A percentile compares a stretch with the other conserved stretches of the same genome.
These are phyloP conservation scores for Mesembrinibis cayennensis DNA, from an alignment of 2,113 vertebrate genomes.

Conservation along the genomic window DNA sequence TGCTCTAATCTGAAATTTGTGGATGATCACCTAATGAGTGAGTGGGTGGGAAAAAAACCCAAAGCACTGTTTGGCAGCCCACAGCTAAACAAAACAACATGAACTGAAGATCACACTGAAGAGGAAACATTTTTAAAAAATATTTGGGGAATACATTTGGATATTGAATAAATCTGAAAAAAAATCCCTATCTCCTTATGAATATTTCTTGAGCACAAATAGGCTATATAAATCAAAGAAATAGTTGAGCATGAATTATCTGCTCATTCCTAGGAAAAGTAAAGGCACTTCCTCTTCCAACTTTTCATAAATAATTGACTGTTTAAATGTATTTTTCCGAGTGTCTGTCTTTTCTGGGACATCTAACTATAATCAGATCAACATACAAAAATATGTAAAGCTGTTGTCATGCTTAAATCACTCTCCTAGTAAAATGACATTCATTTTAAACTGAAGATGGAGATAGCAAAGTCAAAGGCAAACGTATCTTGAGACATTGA, in stretches of 20 bases:
- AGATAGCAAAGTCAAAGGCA: not conserved
- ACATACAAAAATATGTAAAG: not conserved
- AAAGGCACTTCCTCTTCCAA: not conserved
- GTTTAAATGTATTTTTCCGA: not conserved
- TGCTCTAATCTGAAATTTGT: not conserved
- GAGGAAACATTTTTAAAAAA: not conserved
- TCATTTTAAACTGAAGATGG: not conserved
- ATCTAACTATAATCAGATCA: not conserved
- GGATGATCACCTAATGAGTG: not conserved
- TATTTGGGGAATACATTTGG: not conserved
- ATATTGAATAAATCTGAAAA: not conserved
- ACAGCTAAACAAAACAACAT: not conserved
- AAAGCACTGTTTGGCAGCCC: not conserved
- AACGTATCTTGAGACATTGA: not conserved
- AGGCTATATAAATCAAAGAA: not conserved
- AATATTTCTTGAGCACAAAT: not conserved
- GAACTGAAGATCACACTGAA: not conserved
- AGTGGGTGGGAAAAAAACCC: not conserved
- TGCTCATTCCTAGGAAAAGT: not conserved
- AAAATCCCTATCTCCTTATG: not conserved
- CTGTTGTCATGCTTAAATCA: not conserved
- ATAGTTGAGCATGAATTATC: not conserved
- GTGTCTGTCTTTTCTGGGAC: not conserved
- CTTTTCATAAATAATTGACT: not conserved
- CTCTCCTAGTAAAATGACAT: not conserved